Conservation (phyloP, 2,797 vertebrate species). For the Melanotaenia pygmaea region DNA sequence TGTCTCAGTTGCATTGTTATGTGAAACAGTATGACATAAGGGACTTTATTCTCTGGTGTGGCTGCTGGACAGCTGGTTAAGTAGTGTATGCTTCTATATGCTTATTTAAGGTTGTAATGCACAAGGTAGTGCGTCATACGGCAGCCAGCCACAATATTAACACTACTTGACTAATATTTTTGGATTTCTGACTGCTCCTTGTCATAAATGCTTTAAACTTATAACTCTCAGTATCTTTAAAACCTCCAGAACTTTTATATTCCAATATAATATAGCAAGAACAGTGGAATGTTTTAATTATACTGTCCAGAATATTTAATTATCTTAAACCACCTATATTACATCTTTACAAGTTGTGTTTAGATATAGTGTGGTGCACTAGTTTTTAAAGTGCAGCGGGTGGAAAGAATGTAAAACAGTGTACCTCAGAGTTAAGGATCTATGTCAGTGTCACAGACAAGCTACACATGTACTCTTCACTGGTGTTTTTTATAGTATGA, state of each 20-base stretch:
- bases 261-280: background rate
- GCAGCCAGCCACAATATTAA: background rate
- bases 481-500: background rate
- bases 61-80: slow-evolving; percentile 39
- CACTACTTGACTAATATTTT: background rate
- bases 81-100: slow-evolving; percentile 17
- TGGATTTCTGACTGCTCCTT: background rate
- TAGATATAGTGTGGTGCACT: background rate
- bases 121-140: slow-evolving; percentile 8
- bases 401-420: background rate
- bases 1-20: slow-evolving; percentile 56
- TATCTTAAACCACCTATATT: too few relatives aligned
- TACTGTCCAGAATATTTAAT: too few relatives aligned
- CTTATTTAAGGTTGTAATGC: slow-evolving; percentile 4
- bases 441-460: background rate
- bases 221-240: background rate
- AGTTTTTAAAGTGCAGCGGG: background rate
- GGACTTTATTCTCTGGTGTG: slow-evolving; percentile 30
- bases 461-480: background rate
- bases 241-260: background rate
- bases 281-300: background rate
- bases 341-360: too few relatives aligned
- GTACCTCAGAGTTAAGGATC: background rate
- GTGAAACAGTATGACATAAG: slow-evolving; percentile 57
- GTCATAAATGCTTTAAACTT: slow-evolving; percentile 6